Percentiles rank a stretch among this genome's conserved stretches.
phyloP scores from a whole-genome alignment of 35 echinoderm and acorn worm species.

The Nesometra sesokonis region DNA sequence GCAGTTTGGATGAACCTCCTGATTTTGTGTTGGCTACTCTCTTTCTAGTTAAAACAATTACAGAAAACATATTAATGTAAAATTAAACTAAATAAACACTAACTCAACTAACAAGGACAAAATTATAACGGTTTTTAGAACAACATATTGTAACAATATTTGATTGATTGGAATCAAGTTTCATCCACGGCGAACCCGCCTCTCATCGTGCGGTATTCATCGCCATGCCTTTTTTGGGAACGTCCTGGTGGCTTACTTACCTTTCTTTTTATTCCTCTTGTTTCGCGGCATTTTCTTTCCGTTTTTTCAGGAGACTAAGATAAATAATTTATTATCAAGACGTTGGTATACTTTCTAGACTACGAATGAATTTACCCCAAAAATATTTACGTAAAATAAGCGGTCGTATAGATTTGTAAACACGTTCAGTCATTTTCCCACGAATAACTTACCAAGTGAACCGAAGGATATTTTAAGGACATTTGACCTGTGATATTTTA shows the following conservation, averaged over 20 bases:
- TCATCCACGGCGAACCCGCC: too few species aligned
- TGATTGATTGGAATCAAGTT: too few species aligned
- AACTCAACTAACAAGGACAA: too few species aligned
- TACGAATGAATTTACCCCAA: neutral
- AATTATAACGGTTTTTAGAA: too few species aligned
- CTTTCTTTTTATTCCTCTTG: neutral
- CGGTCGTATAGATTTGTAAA: neutral
- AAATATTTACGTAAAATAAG: slow-evolving; percentile 1
- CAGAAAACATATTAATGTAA: too few species aligned
- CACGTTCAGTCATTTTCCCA: neutral
- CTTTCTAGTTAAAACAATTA: too few species aligned
- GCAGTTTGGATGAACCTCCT: too few species aligned
- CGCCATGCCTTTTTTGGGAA: neutral
- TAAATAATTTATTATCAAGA: neutral
- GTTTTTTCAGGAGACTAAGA: neutral
- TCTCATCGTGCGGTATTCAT: neutral
- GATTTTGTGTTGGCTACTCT: too few species aligned
- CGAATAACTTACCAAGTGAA: neutral
- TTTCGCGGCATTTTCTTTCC: neutral
- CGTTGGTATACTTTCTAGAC: neutral
- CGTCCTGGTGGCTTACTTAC: neutral
- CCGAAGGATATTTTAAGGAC: neutral
- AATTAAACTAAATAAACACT: too few species aligned
- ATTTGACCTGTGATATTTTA: neutral
- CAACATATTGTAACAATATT: too few species aligned